Conservation (phyloP, 2,797 vertebrate species). For the Bradypus variegatus region DNA sequence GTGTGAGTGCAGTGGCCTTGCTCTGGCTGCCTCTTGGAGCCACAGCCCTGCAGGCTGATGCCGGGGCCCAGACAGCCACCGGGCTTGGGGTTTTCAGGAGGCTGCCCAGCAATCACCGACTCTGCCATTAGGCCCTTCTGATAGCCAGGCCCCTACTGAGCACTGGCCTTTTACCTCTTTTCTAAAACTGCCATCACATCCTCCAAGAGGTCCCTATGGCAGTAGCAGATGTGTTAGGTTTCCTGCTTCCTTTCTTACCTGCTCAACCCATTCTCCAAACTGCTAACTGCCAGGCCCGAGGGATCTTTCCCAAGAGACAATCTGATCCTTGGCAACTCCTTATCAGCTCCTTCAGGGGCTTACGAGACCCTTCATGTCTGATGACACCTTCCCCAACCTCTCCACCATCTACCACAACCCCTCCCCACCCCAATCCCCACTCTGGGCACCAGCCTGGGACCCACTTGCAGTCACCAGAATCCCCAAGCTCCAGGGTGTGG, state of each 20-base stretch:
- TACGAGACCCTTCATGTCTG: neutral
- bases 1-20: neutral
- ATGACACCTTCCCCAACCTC: neutral
- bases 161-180: neutral
- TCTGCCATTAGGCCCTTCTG: neutral
- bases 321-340: no score
- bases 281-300: fast-evolving
- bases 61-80: no score
- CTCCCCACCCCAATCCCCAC: fast-evolving
- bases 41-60: neutral
- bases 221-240: neutral
- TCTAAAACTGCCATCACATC: neutral
- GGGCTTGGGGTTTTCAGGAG: neutral
- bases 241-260: neutral
- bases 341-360: neutral
- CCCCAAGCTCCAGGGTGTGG: neutral
- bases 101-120: neutral
- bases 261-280: neutral
- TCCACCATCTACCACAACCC: neutral
- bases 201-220: neutral
- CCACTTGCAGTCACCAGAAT: neutral
- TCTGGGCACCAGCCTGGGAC: neutral
- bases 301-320: neutral
- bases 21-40: neutral
- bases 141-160: neutral